These are phyloP conservation scores for Okamejei kenojei DNA, from an alignment of 2,797 vertebrate genomes.

Conservation along the genomic window DNA sequence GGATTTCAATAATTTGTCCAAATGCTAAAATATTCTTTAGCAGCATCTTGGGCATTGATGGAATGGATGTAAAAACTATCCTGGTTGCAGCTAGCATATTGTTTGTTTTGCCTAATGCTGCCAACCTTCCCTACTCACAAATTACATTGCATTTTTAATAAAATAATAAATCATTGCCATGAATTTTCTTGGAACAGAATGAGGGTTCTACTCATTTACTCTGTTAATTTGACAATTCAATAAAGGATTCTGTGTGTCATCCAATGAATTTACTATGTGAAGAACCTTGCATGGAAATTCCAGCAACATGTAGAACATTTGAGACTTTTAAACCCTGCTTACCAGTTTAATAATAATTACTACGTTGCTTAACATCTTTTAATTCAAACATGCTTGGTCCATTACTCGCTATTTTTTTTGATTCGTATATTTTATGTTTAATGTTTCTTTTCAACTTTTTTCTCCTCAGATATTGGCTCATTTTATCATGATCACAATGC, in stretches of 20 bases:
- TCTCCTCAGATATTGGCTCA: constrained; percentile 56
- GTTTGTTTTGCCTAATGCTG: not conserved
- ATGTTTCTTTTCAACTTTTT: constrained; percentile 41
- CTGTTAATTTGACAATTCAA: not conserved
- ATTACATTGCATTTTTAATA: not conserved
- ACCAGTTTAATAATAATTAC: not conserved
- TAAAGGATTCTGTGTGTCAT: not conserved
- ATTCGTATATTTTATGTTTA: constrained; percentile 4
- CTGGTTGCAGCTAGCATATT: not conserved
- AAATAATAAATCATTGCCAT: not conserved
- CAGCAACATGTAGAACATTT: not conserved
- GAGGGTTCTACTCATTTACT: not conserved
- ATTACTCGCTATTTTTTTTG: not conserved
- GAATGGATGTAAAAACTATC: not conserved
- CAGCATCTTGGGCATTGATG: not conserved
- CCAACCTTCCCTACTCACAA: not conserved
- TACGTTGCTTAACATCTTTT: not conserved
- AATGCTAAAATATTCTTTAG: not conserved
- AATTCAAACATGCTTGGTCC: not conserved
- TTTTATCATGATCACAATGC: constrained; percentile 73
- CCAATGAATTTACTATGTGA: not conserved
- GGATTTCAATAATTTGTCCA: not conserved
- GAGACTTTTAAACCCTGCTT: not conserved
- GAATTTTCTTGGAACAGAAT: not conserved
- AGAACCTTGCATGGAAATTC: not conserved